phyloP scores from a whole-genome alignment of 2,888 invertebrate species.

The Xestoiulus laeticollis region DNA sequence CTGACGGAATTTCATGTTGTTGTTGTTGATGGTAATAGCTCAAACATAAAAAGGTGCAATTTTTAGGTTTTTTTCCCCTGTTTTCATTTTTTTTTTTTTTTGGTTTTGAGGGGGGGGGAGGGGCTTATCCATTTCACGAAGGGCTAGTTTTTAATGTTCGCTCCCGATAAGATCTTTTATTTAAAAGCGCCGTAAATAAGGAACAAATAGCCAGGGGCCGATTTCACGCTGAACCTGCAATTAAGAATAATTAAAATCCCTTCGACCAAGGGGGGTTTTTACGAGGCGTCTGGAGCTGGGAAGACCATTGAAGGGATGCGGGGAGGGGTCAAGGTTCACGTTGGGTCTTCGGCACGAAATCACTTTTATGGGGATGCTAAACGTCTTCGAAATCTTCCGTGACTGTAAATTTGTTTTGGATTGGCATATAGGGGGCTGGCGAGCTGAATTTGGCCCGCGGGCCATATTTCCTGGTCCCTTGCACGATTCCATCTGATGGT shows the following conservation, averaged over 20 bases:
- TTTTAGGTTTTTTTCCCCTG: not conserved
- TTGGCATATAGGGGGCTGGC: no score
- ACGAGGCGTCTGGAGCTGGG: not conserved
- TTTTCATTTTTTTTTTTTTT: not conserved
- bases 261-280: not conserved
- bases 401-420: no score
- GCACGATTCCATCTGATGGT: no score
- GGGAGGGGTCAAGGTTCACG: not conserved
- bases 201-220: conserved; percentile 29
- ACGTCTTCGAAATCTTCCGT: no score
- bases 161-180: conserved; percentile 46
- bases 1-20: conserved; percentile 25
- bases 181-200: conserved; percentile 44
- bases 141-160: conserved; percentile 31
- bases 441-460: no score
- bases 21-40: conserved; percentile 37
- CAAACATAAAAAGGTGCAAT: conserved; percentile 34
- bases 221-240: conserved; percentile 52
- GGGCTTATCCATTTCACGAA: conserved; percentile 21
- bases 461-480: no score
- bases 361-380: no score
- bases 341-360: not conserved
- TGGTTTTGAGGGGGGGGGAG: not conserved
- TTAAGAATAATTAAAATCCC: conserved; percentile 52
- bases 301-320: not conserved